Evolutionary conservation across 53 echinoderm and acorn worm species (phyloP).

Genomic region (Antedon mediterranea): DNA sequence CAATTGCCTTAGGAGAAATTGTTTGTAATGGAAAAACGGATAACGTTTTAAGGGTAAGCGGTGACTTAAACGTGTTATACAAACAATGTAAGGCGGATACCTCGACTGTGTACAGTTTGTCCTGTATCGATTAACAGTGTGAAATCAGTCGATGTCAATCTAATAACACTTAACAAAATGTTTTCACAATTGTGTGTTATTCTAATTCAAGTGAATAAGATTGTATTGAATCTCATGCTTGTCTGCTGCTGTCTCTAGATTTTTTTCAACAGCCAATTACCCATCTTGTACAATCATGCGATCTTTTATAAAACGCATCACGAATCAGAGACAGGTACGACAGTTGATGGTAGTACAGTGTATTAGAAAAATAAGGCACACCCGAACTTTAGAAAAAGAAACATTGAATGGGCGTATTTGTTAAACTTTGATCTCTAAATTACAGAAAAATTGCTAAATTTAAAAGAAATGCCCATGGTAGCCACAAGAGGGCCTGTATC

Average conservation of each 20-base stretch:
- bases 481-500: no score
- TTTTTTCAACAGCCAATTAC: background rate
- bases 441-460: no score
- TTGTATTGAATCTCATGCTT: background rate
- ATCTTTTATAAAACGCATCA: background rate
- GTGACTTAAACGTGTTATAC: background rate
- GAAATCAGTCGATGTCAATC: background rate
- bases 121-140: background rate
- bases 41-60: background rate
- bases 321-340: no score
- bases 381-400: no score
- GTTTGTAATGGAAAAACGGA: background rate
- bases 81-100: background rate
- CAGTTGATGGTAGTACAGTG: no score
- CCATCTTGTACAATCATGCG: background rate
- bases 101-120: background rate
- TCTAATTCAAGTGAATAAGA: background rate
- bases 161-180: slow-evolving; percentile 1
- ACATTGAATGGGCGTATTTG: no score
- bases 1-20: background rate
- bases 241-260: background rate
- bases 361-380: no score
- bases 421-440: no score
- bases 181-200: background rate
- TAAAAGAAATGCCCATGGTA: no score